These are phyloP conservation scores for Drosophila fuyamai DNA, from an alignment of 1,140 invertebrate genomes.

Conservation along the genomic window DNA sequence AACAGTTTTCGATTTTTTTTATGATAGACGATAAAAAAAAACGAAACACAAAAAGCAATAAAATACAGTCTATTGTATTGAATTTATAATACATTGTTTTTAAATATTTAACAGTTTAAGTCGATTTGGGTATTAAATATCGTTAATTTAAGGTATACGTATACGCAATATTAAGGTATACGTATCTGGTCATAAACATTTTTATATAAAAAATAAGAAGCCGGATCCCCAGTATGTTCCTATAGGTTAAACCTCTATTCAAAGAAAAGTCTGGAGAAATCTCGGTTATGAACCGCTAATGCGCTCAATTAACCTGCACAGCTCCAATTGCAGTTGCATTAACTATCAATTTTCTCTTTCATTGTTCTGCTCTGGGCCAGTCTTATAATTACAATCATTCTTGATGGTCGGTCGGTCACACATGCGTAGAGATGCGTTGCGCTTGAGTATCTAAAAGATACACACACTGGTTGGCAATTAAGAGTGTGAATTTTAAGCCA, in stretches of 20 bases:
- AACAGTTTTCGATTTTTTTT: too few relatives aligned
- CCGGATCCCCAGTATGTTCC: constrained; percentile 18
- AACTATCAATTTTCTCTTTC: constrained; percentile 81
- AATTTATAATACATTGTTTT: too few relatives aligned
- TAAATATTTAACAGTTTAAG: too few relatives aligned
- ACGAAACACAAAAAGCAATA: too few relatives aligned
- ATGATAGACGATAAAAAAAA: too few relatives aligned
- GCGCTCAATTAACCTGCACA: constrained; percentile 72
- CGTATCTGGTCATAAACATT: not conserved
- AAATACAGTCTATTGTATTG: too few relatives aligned
- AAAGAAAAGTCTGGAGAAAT: constrained; percentile 35
- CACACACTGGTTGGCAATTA: constrained; percentile 58
- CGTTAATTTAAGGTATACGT: too few relatives aligned
- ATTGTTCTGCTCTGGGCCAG: constrained; percentile 61
- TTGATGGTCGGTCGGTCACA: constrained; percentile 45
- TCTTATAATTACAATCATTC: constrained; percentile 61
- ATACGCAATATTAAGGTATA: too few relatives aligned
- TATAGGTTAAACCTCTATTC: constrained; percentile 7
- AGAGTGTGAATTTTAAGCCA: constrained; percentile 76
- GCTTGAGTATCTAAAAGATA: constrained; percentile 60
- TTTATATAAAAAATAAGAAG: not conserved
- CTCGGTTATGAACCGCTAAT: constrained; percentile 70
- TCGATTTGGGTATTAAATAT: too few relatives aligned
- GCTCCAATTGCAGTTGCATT: constrained; percentile 63
- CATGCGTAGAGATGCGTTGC: constrained; percentile 69